Base-by-base conservation (phyloP, 2,113 vertebrate genomes). In the Euleptes europaea region DNA sequence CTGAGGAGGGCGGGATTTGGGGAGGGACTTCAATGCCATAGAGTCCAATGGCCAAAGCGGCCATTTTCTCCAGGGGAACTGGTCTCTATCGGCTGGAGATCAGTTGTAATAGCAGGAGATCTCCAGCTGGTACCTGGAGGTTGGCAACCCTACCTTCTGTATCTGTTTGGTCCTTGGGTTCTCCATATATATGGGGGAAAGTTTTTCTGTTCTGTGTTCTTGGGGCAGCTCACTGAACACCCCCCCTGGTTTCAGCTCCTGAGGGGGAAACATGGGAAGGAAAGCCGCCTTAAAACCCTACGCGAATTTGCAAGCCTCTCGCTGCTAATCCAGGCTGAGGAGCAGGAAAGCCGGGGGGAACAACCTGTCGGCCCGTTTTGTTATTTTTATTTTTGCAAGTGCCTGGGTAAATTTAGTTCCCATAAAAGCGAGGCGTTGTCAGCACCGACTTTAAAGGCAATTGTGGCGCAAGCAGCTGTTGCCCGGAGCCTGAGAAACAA, bases 391-490 rank as follows among this genome's bases (percentile, higher is more conserved):
- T 94, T n/a, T 93, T 94, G 88, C 85, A 75, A 94, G 93, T 93
- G 92, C 93, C 89, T 92, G 92, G 91, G 92, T 95, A 95, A 95
- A 94, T 94, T 93, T 94, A 95, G 94, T 94, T 95, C 92, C 92
- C 92, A 95, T 95, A 94, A 95, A 94, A 95, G 90, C 93, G 92
- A 94, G 93, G 88, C 81, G 90, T 93, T 95, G 94, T 95, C 94
- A 94, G 88, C 93, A 88, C 92, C 54, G 87, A 85, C 82, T 94
- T 86, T 88, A 91, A 90, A 94, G 92, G 92, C 92, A 91, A 91
- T 92, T 88, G 93, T 90, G 90, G 89, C 91, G 94, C 83, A 84
- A 0, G 91, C 94, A 95, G 94, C 94, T 95, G 94, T 95, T 91
- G 88, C 77, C 65, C 0, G 26, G 88, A 35, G 90, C 92, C 86